Percentiles rank a stretch among this genome's conserved stretches.
phyloP scores from a whole-genome alignment of 2,113 vertebrate species.

The Struthio camelus region DNA sequence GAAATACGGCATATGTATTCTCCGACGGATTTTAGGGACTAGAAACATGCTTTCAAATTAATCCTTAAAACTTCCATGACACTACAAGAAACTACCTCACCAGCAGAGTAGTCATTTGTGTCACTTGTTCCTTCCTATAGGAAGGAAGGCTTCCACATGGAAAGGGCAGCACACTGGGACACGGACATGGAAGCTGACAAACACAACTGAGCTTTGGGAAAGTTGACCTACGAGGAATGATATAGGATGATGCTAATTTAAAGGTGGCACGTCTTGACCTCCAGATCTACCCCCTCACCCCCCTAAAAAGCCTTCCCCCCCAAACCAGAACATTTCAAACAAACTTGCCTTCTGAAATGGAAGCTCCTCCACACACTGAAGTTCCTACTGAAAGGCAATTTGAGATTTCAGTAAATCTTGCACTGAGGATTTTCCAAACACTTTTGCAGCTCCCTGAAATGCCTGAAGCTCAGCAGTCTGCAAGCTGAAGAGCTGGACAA shows the following conservation, averaged over 20 bases:
- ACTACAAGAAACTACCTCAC: not conserved
- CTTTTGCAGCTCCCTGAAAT: not conserved
- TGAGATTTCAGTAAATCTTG: not conserved
- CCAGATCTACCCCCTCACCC: no score
- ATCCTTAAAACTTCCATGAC: not conserved
- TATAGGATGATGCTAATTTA: not conserved
- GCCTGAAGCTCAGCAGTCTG: not conserved
- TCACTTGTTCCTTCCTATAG: not conserved
- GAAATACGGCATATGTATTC: not conserved
- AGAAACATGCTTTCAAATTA: not conserved
- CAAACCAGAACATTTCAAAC: not conserved
- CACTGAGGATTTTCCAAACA: not conserved
- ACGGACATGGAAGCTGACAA: not conserved
- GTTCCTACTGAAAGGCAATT: not conserved
- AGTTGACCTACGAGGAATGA: not conserved
- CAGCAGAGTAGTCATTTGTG: not conserved
- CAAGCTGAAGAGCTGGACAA: not conserved
- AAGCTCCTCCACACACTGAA: slow-evolving; percentile 27
- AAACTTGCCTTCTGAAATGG: slow-evolving; percentile 25
- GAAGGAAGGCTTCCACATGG: not conserved
- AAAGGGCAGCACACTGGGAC: not conserved
- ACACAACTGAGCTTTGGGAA: not conserved
- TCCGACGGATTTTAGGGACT: not conserved
- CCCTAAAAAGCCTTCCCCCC: not conserved
- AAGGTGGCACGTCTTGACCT: not conserved